Conservation (phyloP, 1,140 invertebrate genomes). For the Drosophila persimilis region DNA sequence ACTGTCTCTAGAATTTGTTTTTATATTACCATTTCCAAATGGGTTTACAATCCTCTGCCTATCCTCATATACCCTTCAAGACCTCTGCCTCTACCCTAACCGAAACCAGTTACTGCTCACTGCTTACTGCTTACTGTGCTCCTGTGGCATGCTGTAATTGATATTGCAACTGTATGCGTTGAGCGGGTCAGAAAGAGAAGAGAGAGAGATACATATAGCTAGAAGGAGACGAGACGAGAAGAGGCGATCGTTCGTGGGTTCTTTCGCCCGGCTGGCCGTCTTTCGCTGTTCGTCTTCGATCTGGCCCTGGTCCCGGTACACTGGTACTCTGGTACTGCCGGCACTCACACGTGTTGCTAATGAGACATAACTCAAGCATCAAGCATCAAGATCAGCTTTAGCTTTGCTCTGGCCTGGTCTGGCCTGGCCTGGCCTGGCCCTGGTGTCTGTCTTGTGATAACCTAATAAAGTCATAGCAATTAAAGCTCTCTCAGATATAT, state of each 20-base stretch:
- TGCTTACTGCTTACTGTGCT: slow-evolving; percentile 53
- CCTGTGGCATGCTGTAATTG: slow-evolving; percentile 82
- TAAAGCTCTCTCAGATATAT: slow-evolving; percentile 54
- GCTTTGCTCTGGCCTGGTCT: slow-evolving; percentile 17
- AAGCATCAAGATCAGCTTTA: slow-evolving; percentile 51
- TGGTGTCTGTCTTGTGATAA: slow-evolving; percentile 56
- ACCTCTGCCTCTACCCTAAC: slow-evolving; percentile 14
- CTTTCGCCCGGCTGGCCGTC: slow-evolving; percentile 27
- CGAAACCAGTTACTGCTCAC: slow-evolving; percentile 72
- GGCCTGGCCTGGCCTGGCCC: slow-evolving; percentile 5
- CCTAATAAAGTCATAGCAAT: slow-evolving; percentile 81
- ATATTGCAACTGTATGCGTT: slow-evolving; percentile 75
- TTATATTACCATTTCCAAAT: too few relatives aligned
- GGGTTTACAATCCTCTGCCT: too few relatives aligned
- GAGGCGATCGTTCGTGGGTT: slow-evolving; percentile 31
- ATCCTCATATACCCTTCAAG: slow-evolving; percentile 10
- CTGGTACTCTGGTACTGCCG: slow-evolving; percentile 4
- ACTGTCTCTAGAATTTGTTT: too few relatives aligned
- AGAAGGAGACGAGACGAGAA: slow-evolving; percentile 14
- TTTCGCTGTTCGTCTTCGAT: slow-evolving; percentile 25
- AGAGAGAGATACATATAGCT: neutral
- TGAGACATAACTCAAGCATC: slow-evolving; percentile 75
- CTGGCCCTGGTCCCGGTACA: neutral
- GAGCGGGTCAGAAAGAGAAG: slow-evolving; percentile 35
- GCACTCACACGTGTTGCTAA: slow-evolving; percentile 74